Evolutionary conservation across 2,113 vertebrate genomes (phyloP).

Genomic region (Nothoprocta pentlandii): DNA sequence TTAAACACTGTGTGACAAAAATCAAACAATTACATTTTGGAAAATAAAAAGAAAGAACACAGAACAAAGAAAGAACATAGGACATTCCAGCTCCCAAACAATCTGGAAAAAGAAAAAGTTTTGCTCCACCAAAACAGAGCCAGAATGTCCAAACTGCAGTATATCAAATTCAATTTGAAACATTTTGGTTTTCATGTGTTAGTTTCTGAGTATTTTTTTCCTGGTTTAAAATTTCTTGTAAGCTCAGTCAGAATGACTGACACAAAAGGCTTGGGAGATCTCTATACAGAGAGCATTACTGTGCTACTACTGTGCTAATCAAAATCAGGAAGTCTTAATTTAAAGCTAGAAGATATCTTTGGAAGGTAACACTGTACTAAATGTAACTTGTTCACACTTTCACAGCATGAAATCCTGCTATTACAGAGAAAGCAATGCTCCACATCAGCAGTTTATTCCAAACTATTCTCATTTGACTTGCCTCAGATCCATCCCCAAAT

Average conservation of each 20-base stretch:
- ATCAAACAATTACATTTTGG: not conserved
- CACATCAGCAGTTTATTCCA: not conserved
- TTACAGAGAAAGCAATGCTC: not conserved
- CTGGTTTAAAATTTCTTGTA: not conserved
- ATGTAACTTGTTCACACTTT: slow-evolving; percentile 17
- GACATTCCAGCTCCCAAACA: not conserved
- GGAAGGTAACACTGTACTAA: not conserved
- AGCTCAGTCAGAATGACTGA: slow-evolving; percentile 1
- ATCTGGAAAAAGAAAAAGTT: not conserved
- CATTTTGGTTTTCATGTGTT: not conserved
- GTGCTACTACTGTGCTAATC: not conserved
- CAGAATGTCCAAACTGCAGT: not conserved
- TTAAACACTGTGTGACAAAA: not conserved
- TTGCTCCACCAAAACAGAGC: not conserved
- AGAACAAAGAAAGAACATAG: not conserved
- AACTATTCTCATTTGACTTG: slow-evolving; percentile 37
- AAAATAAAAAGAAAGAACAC: not conserved
- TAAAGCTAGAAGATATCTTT: slow-evolving; percentile 43
- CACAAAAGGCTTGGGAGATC: not conserved
- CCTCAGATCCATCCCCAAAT: not conserved
- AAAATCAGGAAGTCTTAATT: not conserved
- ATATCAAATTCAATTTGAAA: not conserved
- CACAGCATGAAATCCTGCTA: not conserved
- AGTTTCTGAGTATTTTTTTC: not conserved
- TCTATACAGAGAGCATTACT: not conserved